These are phyloP conservation scores for Chloroclystis v-ata DNA, from an alignment of 2,888 invertebrate genomes.

Conservation along the genomic window DNA sequence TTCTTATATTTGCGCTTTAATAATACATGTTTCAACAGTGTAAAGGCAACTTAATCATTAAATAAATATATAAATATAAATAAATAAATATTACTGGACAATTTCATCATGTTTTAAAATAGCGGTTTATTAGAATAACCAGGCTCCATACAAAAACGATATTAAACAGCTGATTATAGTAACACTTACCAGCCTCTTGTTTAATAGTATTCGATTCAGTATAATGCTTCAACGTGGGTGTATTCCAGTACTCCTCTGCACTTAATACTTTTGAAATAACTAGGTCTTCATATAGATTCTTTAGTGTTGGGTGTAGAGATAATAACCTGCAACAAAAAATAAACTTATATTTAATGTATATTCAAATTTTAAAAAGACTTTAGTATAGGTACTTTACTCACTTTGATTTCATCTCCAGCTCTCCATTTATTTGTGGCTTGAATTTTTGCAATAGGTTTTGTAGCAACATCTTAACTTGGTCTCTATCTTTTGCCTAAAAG, in stretches of 20 bases:
- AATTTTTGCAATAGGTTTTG: conserved; percentile 95
- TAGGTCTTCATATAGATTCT: conserved; percentile 97
- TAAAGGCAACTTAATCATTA: too few relatives aligned
- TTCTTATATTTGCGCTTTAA: too few relatives aligned
- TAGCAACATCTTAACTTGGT: conserved; percentile 94
- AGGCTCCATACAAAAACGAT: too few relatives aligned
- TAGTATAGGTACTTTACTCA: conserved; percentile 45
- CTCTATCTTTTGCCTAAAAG: conserved; percentile 85
- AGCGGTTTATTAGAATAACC: too few relatives aligned
- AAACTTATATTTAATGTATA: too few relatives aligned
- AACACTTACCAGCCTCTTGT: conserved; percentile 87
- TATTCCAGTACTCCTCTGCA: conserved; percentile 98
- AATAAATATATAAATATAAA: too few relatives aligned
- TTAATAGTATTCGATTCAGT: conserved; percentile 85
- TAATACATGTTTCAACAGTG: too few relatives aligned
- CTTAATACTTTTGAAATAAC: conserved; percentile 97
- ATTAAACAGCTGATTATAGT: too few relatives aligned
- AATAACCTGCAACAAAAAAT: conserved; percentile 79
- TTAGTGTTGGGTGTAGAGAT: conserved; percentile 91
- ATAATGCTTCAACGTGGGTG: conserved; percentile 87
- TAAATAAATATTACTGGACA: too few relatives aligned
- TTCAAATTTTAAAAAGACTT: too few relatives aligned
- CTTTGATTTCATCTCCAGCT: conserved; percentile 92
- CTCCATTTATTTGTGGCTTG: conserved; percentile 92
- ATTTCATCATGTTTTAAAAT: too few relatives aligned